A percentile compares a stretch with the other conserved stretches of the same genome.
Evolutionary conservation across 2,113 vertebrate genomes (phyloP).

Genomic region (Ammodytes dubius): DNA sequence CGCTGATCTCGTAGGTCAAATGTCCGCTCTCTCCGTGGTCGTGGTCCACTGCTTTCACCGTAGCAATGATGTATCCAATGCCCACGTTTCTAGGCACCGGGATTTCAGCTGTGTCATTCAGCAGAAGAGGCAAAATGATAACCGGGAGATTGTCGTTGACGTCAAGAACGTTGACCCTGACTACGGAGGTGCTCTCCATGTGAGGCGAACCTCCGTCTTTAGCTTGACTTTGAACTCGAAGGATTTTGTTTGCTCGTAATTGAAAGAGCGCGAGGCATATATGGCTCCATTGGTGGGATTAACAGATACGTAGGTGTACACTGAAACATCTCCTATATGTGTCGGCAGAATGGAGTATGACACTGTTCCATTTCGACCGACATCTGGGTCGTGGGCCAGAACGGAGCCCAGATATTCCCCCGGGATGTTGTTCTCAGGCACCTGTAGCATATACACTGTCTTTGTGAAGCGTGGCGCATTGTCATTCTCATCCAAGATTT

Average conservation of each 20-base stretch:
- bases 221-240: constrained; percentile 99
- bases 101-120: constrained; percentile 97
- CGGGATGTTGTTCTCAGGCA: constrained; percentile 98
- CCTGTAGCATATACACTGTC: constrained; percentile 94
- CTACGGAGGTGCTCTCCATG: constrained; percentile 94
- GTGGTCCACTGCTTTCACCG: constrained; percentile 94
- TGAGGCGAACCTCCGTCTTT: constrained; percentile 97
- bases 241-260: constrained; percentile 97
- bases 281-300: constrained; percentile 99
- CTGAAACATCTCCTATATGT: constrained; percentile 93
- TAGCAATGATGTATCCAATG: constrained; percentile 94
- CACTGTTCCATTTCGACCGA: constrained; percentile 96
- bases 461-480: constrained; percentile 97
- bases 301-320: constrained; percentile 95
- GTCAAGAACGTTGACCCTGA: constrained; percentile 93
- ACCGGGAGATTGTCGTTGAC: constrained; percentile 98
- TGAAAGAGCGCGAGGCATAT: constrained; percentile 97
- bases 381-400: constrained; percentile 95
- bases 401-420: constrained; percentile 97
- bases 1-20: constrained; percentile 96
- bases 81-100: constrained; percentile 96
- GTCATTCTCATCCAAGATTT: constrained; percentile 97
- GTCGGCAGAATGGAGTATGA: constrained; percentile 96
- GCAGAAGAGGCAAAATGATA: constrained; percentile 93
- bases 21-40: constrained; percentile 98